Conservation (phyloP, 2,888 invertebrate genomes). For the Platycheirus albimanus region DNA sequence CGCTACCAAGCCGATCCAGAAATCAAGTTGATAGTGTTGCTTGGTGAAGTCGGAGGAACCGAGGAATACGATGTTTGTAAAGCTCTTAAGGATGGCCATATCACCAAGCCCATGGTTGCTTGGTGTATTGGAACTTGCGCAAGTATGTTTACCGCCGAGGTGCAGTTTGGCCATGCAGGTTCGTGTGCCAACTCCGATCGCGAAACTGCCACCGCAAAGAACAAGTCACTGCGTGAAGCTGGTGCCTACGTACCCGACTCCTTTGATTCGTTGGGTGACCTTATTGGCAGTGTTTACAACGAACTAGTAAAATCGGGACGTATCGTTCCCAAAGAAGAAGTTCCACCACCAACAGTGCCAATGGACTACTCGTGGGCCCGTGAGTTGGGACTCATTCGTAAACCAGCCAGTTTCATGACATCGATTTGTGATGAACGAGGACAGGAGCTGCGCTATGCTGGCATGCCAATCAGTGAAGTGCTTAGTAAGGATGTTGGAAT, state of each 20-base stretch:
- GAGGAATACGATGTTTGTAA: conserved; percentile 98
- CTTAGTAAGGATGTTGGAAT: conserved; percentile 97
- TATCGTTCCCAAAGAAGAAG: conserved; percentile 94
- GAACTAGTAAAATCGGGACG: conserved; percentile 91
- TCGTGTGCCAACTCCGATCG: conserved; percentile 97
- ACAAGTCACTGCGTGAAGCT: conserved; percentile 90
- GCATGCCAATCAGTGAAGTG: conserved; percentile 94
- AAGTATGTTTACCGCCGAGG: conserved; percentile 93
- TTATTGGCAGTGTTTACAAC: conserved; percentile 89
- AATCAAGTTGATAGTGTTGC: conserved; percentile 96
- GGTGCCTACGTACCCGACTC: conserved; percentile 96
- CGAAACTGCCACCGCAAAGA: conserved; percentile 97
- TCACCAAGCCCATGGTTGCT: conserved; percentile 97
- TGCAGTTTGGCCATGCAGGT: conserved; percentile 99
- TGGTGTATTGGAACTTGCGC: conserved; percentile 99
- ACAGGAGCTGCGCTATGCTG: conserved; percentile 97
- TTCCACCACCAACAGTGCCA: conserved; percentile 99
- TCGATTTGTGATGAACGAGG: conserved; percentile 99
- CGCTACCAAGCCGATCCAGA: conserved; percentile 91
- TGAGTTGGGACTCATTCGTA: conserved; percentile 98
- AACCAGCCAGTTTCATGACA: conserved; percentile 99
- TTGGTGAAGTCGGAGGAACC: conserved; percentile 99
- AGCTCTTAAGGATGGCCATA: conserved; percentile 90
- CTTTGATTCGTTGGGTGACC: conserved; percentile 94
- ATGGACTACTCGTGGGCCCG: conserved; percentile 99